phyloP scores from a whole-genome alignment of 2,888 invertebrate genomes.

The Coecobrya sp. region DNA sequence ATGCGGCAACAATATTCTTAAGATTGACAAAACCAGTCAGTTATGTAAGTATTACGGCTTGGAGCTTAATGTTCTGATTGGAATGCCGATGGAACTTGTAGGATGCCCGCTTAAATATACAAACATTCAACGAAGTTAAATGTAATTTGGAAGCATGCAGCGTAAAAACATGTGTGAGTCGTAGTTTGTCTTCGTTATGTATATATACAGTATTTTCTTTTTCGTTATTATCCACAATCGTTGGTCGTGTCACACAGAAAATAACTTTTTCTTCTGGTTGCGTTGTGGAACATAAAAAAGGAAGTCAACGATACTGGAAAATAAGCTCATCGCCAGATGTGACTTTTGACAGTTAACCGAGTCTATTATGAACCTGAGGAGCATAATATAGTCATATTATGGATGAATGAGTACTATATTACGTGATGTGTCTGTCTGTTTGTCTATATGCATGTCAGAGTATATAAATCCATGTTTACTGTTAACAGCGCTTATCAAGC shows the following conservation, averaged over 20 bases:
- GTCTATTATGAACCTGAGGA: slow-evolving; percentile 31
- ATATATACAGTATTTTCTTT: not conserved
- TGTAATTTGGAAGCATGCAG: slow-evolving; percentile 60
- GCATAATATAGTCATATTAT: not conserved
- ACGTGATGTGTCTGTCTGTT: too few relatives aligned
- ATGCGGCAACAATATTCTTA: not conserved
- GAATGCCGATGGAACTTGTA: slow-evolving; percentile 21
- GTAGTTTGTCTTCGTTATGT: not conserved
- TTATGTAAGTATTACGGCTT: not conserved
- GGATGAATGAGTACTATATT: too few relatives aligned
- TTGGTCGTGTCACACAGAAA: slow-evolving; percentile 14
- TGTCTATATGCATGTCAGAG: too few relatives aligned
- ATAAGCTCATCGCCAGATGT: slow-evolving; percentile 56
- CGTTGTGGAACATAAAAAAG: slow-evolving; percentile 37
- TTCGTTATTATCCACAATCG: not conserved
- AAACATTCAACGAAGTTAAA: slow-evolving; percentile 48
- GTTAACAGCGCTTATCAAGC: too few relatives aligned
- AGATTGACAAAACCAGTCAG: slow-evolving; percentile 55
- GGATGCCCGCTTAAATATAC: not conserved
- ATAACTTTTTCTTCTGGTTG: slow-evolving; percentile 41
- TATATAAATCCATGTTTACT: too few relatives aligned
- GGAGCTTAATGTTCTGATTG: slow-evolving; percentile 40
- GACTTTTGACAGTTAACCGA: slow-evolving; percentile 62
- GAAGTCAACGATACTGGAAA: slow-evolving; percentile 51
- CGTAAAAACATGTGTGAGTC: slow-evolving; percentile 20